These are phyloP conservation scores for Agriopis aurantiaria DNA, from an alignment of 2,888 invertebrate genomes.

Conservation along the genomic window DNA sequence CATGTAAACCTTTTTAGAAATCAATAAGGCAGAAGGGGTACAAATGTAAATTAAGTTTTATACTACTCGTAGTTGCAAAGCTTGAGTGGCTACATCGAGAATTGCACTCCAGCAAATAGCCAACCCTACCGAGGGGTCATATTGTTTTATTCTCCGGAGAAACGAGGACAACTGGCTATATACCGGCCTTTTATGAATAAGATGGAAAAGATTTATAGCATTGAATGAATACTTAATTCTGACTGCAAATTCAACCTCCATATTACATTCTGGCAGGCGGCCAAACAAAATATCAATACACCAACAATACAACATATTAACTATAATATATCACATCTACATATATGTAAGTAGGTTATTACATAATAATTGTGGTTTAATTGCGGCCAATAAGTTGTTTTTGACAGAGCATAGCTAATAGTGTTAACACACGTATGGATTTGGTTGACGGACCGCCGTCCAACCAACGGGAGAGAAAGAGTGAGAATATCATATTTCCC, in stretches of 20 bases:
- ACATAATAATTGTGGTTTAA: too few relatives aligned
- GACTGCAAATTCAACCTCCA: conserved; percentile 67
- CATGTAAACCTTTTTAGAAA: too few relatives aligned
- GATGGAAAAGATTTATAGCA: conserved; percentile 75
- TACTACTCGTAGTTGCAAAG: neutral
- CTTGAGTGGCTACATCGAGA: neutral
- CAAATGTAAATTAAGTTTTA: too few relatives aligned
- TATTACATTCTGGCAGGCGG: conserved; percentile 69
- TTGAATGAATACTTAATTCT: conserved; percentile 77
- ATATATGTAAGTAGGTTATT: too few relatives aligned
- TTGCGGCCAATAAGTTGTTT: too few relatives aligned
- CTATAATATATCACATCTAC: conserved; percentile 1
- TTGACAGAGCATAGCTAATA: too few relatives aligned
- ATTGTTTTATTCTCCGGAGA: conserved; percentile 51
- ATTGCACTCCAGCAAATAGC: neutral
- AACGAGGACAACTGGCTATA: conserved; percentile 56
- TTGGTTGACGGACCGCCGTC: too few relatives aligned
- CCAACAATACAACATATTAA: conserved; percentile 56
- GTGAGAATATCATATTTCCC: too few relatives aligned
- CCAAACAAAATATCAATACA: conserved; percentile 75
- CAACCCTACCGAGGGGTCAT: conserved; percentile 21
- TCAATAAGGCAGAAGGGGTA: too few relatives aligned
- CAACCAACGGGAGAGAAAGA: too few relatives aligned
- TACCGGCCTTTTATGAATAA: conserved; percentile 65
- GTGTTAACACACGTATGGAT: too few relatives aligned